A percentile compares a stretch with the other conserved stretches of the same genome.
phyloP scores from a whole-genome alignment of 2,797 vertebrate genomes.

The Ciconia nigra region DNA sequence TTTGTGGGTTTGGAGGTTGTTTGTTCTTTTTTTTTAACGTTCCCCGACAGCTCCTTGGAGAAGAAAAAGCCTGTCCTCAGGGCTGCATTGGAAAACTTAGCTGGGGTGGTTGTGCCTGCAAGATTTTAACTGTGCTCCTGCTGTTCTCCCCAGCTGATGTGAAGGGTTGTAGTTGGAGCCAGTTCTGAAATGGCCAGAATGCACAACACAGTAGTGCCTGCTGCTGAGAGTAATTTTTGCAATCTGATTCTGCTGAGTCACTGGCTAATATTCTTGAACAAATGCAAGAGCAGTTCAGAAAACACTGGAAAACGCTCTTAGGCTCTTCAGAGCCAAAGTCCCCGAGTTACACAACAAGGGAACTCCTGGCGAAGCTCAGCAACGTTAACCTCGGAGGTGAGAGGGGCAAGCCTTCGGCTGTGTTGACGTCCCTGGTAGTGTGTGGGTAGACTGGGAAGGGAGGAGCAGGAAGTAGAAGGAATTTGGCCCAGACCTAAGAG shows the following conservation, averaged over 20 bases:
- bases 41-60: background rate
- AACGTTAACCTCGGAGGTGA: accelerated
- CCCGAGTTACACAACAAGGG: accelerated
- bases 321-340: background rate
- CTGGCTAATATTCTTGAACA: background rate
- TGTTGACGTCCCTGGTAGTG: background rate
- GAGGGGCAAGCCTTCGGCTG: background rate
- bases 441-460: background rate
- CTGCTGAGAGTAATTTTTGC: background rate
- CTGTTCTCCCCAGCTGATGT: accelerated
- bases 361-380: background rate
- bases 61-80: background rate
- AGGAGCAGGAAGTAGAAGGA: background rate
- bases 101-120: background rate
- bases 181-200: background rate
- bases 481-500: background rate
- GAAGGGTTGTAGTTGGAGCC: background rate
- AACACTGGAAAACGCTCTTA: background rate
- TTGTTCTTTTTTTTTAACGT: background rate
- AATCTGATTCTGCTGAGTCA: background rate
- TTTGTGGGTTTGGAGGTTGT: background rate
- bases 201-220: background rate
- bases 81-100: background rate
- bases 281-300: background rate
- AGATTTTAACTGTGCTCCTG: background rate